These are phyloP conservation scores for Lota lota DNA, from an alignment of 2,113 vertebrate genomes.

Conservation along the genomic window DNA sequence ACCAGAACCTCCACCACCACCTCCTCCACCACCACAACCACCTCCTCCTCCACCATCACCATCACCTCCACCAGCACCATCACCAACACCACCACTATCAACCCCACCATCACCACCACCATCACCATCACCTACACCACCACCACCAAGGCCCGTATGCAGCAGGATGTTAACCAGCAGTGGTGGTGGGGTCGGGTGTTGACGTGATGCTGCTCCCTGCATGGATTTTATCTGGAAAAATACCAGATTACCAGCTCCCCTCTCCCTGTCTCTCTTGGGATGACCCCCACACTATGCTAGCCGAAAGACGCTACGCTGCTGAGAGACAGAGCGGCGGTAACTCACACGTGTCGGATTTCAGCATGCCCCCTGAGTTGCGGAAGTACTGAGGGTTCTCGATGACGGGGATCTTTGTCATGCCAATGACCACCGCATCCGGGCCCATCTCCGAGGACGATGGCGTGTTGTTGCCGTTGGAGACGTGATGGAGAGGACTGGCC, in stretches of 20 bases:
- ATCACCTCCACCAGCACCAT: neutral
- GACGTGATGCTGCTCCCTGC: slow-evolving; percentile 24
- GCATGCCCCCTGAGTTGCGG: slow-evolving; percentile 90
- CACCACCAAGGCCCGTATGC: neutral
- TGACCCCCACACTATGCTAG: no score
- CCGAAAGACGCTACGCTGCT: no score
- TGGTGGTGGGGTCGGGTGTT: slow-evolving; percentile 35
- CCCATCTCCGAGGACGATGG: slow-evolving; percentile 96
- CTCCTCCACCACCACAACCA: no score
- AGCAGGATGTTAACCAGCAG: slow-evolving; percentile 49
- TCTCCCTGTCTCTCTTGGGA: no score
- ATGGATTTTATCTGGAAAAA: slow-evolving; percentile 65
- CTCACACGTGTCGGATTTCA: slow-evolving; percentile 98
- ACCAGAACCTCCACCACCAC: no score
- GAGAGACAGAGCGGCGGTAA: slow-evolving; percentile 53
- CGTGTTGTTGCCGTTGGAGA: slow-evolving; percentile 98
- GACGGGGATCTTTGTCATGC: slow-evolving; percentile 98
- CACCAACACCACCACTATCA: no score
- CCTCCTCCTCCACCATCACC: no score
- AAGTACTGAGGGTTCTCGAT: slow-evolving; percentile 99
- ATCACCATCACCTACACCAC: neutral
- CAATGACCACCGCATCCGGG: slow-evolving; percentile 95
- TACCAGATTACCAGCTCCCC: slow-evolving; percentile 32
- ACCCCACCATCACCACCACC: no score
- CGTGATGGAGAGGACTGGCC: slow-evolving; percentile 96